Conservation (phyloP, 2,113 vertebrate species). For the Odontophorus gujanensis region DNA sequence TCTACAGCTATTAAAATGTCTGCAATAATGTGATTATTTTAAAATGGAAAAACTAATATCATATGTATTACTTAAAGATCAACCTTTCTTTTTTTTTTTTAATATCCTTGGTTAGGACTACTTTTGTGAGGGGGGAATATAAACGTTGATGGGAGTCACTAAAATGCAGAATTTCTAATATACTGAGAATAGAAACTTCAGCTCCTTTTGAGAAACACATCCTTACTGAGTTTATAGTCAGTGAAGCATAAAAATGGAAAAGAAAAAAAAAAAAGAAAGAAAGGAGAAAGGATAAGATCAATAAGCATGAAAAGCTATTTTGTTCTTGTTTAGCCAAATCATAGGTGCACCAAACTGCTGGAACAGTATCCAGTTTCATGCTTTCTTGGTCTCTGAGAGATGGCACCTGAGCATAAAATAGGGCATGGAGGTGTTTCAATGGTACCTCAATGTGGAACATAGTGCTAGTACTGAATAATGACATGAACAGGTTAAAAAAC, state of each 20-base stretch:
- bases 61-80: slow-evolving; percentile 85
- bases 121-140: slow-evolving; percentile 24
- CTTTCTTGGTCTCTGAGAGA: slow-evolving; percentile 56
- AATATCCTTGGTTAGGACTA: slow-evolving; percentile 59
- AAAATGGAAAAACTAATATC: slow-evolving; percentile 85
- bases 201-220: slow-evolving; percentile 67
- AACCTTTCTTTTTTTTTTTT: slow-evolving; percentile 62
- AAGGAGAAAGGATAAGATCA: slow-evolving; percentile 58
- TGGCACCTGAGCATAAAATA: slow-evolving; percentile 67
- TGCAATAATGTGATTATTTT: slow-evolving; percentile 89
- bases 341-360: slow-evolving; percentile 28
- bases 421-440: slow-evolving; percentile 37
- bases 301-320: slow-evolving; percentile 73
- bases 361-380: slow-evolving; percentile 59
- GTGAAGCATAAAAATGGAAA: slow-evolving; percentile 61
- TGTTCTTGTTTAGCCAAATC: slow-evolving; percentile 74
- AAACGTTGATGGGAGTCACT: slow-evolving; percentile 62
- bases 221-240: slow-evolving; percentile 53
- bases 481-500: neutral
- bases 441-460: neutral
- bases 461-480: neutral
- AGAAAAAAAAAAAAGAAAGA: slow-evolving; percentile 59
- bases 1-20: slow-evolving; percentile 89
- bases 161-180: slow-evolving; percentile 69
- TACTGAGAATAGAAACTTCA: slow-evolving; percentile 65